Base-by-base conservation (phyloP, 1,140 invertebrate species). In the Argopecten irradians region DNA sequence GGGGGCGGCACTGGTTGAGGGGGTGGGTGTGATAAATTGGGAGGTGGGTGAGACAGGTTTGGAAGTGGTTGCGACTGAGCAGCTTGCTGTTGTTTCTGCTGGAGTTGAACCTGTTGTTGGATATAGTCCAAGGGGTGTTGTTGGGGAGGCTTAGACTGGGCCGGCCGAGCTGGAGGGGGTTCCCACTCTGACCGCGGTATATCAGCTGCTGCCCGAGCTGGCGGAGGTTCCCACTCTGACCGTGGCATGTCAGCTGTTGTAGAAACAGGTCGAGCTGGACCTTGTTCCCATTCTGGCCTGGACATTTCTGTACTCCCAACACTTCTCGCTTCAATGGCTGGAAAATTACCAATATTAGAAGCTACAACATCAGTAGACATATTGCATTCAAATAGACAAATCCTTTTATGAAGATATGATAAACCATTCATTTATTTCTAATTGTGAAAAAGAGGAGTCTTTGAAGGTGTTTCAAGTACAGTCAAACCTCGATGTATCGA, bases 81-180 rank as follows among this genome's bases (percentile, higher is more conserved):
- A 41, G 39, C 86, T 22, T 91, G 87, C 43, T 91, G 89, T 34
- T 90, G 90, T 83, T 88, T 71, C 34, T 89, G 88, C 19, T 89
- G 88, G 33, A 89, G 85, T 35, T 93, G 89, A 0, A 92, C 87
- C 83, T 92, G 93, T 46, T 93, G 91, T 32, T 92, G 91, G 9
- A 91, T 91, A 43, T 91, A 92, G 84, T 93, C 91, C 83, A 92
- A 91, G 87, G 89, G 94, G 92, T 92, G 94, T 90, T 91, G 93
- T 86, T 92, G 92, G 71, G 90, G 83, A 19, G 92, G 87, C 83
- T 90, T 88, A 1, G 55, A 71, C 19, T 71, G 39, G 5, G 43
- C 36, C 34, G 90, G 82, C n/a, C 82, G 46, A 83, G 88, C 88
- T 22, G 86, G 46, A 19, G 89, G 86, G n/a, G 92, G 87, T 28